Conservation (phyloP, 2,888 invertebrate genomes). For the Ceraclea dissimilis region DNA sequence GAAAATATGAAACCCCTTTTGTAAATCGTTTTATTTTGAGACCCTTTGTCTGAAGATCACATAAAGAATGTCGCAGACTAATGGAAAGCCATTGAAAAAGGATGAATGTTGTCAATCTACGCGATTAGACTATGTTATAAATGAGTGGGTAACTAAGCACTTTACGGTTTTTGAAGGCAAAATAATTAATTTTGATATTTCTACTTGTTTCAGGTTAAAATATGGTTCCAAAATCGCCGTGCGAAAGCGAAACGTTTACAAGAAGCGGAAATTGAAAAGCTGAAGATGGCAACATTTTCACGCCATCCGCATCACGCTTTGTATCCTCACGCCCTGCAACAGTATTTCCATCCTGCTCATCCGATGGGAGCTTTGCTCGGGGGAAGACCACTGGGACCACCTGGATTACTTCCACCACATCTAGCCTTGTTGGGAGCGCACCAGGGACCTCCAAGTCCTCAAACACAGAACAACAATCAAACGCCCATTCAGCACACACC, state of each 20-base stretch:
- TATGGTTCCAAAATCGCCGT: conserved; percentile 91
- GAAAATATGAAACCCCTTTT: too few species aligned
- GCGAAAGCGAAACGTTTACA: conserved; percentile 96
- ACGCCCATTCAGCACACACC: conserved; percentile 8
- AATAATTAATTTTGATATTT: background rate
- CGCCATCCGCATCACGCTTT: conserved; percentile 53
- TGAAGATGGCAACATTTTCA: conserved; percentile 70
- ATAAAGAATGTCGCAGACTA: too few species aligned
- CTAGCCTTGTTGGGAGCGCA: conserved; percentile 39
- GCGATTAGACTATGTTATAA: too few species aligned
- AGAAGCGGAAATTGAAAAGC: conserved; percentile 95
- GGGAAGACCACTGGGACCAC: conserved; percentile 37
- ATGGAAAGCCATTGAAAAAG: too few species aligned
- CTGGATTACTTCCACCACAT: conserved; percentile 33
- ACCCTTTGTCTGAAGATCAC: too few species aligned
- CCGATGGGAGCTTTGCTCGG: conserved; percentile 47
- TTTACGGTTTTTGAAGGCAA: too few species aligned
- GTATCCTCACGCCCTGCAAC: conserved; percentile 54
- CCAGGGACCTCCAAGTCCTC: conserved; percentile 23
- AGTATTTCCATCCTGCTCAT: conserved; percentile 55
- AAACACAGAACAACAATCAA: conserved; percentile 9
- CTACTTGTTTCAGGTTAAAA: conserved; percentile 54
- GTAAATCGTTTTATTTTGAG: too few species aligned
- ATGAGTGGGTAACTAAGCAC: too few species aligned
- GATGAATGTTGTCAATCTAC: too few species aligned